Evolutionary conservation across 2,888 invertebrate species (phyloP).

Genomic region (Agapostemon virescens): DNA sequence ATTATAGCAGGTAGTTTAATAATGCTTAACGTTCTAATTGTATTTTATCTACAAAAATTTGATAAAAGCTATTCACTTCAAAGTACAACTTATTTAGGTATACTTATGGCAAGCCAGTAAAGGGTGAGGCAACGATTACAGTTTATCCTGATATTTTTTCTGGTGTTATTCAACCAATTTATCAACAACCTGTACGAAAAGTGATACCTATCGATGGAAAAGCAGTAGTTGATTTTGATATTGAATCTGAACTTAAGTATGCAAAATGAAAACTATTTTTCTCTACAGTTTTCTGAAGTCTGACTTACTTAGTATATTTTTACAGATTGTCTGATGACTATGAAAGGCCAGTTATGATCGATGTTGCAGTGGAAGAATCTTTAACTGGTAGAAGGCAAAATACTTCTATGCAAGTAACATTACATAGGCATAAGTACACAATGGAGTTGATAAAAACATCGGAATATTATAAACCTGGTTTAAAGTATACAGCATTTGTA

Average conservation of each 20-base stretch:
- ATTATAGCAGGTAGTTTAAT: not conserved
- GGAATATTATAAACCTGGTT: slow-evolving; percentile 93
- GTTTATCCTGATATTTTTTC: slow-evolving; percentile 92
- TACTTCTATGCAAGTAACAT: slow-evolving; percentile 86
- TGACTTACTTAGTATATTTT: not conserved
- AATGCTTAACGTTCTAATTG: slow-evolving; percentile 3
- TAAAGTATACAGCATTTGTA: slow-evolving; percentile 91
- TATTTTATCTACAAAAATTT: slow-evolving; percentile 28
- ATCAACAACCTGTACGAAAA: slow-evolving; percentile 83
- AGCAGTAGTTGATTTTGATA: slow-evolving; percentile 89
- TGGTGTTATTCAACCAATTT: slow-evolving; percentile 89
- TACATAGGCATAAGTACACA: slow-evolving; percentile 90
- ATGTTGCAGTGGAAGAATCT: slow-evolving; percentile 94
- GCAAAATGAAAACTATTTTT: slow-evolving; percentile 37
- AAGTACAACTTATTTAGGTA: slow-evolving; percentile 82
- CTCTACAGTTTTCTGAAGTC: not conserved
- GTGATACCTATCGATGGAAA: slow-evolving; percentile 87
- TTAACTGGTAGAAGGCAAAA: slow-evolving; percentile 93
- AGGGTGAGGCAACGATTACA: slow-evolving; percentile 91
- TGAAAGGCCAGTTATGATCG: slow-evolving; percentile 90
- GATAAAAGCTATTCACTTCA: slow-evolving; percentile 53
- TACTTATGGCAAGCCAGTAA: slow-evolving; percentile 92
- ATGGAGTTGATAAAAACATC: slow-evolving; percentile 90
- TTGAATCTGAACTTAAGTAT: slow-evolving; percentile 85
- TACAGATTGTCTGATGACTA: slow-evolving; percentile 89